Evolutionary conservation across 2,113 vertebrate species (phyloP), one percentile per base, ranked within the genome.

Genomic region (Pavo muticus): DNA sequence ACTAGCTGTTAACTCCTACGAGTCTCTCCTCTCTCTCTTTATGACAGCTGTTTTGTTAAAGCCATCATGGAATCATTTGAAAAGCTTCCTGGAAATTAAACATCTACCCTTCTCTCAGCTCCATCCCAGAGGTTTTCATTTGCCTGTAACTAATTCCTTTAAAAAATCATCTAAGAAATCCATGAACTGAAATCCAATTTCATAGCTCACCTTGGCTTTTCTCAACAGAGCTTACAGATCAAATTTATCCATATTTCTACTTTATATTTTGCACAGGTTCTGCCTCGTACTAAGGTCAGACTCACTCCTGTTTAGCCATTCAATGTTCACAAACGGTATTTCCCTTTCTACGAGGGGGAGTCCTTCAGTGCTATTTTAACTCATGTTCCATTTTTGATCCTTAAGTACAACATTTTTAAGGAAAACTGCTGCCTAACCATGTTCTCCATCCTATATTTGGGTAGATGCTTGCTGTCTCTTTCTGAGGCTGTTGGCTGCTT

Each of bases 1-100:
- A 25, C 50, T 86, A 84, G 9, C 69, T 94, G 81, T 94, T 96
- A 93, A 93, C 86, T 47, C 88, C 39, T 78, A 21, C 74, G 86
- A 86, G 44, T 56, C 77, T 56, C 40, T 1, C 64, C 32, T 50
- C 10, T 80, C 68, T 88, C 64, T 6, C 11, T 88, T 77, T 57
- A 24, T 20, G 14, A 39, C 39, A 83, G 14, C 11, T 91, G 9
- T 69, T 90, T 64, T 40, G 80, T 84, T 86, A 77, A 70, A 77
- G 27, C 10, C 14, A 42, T 71, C 37, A 75, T 76, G 56, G 83
- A 88, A 59, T 20, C 65, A 17, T 67, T 88, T 56, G 48, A 39
- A 91, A 93, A 90, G 71, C 32, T 56, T 84, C 35, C 61, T 77
- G 21, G 32, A 88, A 91, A 84, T 61, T 71, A 32, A 71, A 56